Base-by-base conservation (phyloP, 2,113 vertebrate species). In the Emberiza fucata region DNA sequence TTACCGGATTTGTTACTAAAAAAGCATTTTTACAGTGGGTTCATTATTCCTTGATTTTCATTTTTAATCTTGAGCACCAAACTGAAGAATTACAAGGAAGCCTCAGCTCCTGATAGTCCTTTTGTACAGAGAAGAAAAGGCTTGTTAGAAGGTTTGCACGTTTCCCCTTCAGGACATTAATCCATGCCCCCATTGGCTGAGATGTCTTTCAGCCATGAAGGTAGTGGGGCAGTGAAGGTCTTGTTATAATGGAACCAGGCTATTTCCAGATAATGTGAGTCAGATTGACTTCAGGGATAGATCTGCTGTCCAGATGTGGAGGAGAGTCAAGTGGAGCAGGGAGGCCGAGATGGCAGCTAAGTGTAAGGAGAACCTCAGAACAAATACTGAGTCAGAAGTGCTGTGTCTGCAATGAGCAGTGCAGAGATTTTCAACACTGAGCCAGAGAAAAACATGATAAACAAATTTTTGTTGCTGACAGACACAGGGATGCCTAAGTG, bases 241-340 rank as follows among this genome's bases (percentile, higher is more conserved):
- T 97, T 97, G 89, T 80, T 92, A 87, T 94, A 97, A 97, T 95
- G 92, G 92, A 96, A 97, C 87, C 56, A 79, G 82, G 86, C 92
- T 96, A 97, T 97, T 97, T 96, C 86, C 88, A 96, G 92, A 97
- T 96, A 97, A 97, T 97, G 87, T 83, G 90, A 95, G 81, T 92
- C 96, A 97, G 88, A 96, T 91, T 97, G 94, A 84, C 85, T 94
- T 90, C 73, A 89, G 96, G 87, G 86, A 9, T 70, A 84, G 91
- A 81, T 97, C 97, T 97, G 95, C 80, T 96, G 92, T 92, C 97
- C 96, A 97, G 96, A 97, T 97, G 96, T 90, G 90, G 83, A 73
- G 39, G 22, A n/a, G 51, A 94, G 84, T 82, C 82, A 91, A 97
- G 83, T 86, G 91, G 92, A 96, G 91, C 72, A 64, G 35, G 75